Conservation (phyloP, 2,888 invertebrate genomes). For the Adineta ricciae region DNA sequence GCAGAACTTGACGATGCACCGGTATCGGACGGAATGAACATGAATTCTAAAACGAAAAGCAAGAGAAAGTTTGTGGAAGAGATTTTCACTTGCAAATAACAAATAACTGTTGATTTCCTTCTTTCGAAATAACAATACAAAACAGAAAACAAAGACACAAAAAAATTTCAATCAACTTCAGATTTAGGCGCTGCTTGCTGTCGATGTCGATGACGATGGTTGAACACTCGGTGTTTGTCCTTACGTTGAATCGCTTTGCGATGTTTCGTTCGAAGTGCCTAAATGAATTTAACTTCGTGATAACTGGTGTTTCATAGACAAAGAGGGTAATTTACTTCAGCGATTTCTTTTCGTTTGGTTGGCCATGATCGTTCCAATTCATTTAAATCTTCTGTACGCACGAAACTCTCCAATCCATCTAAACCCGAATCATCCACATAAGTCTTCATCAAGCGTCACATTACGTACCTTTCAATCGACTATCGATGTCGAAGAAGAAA, state of each 20-base stretch:
- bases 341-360: constrained; percentile 17
- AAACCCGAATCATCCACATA: neutral
- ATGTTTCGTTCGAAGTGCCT: constrained; percentile 6
- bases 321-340: neutral
- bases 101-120: neutral
- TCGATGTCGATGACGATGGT: neutral
- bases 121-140: neutral
- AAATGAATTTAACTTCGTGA: neutral
- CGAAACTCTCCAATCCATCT: neutral
- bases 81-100: neutral
- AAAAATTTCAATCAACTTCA: neutral
- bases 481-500: constrained; percentile 12
- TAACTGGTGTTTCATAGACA: neutral
- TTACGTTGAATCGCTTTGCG: neutral
- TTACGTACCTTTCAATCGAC: neutral
- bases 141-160: neutral
- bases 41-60: neutral
- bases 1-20: neutral
- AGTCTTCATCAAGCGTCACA: no score
- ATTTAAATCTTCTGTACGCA: constrained; percentile 1
- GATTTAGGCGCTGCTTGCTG: neutral
- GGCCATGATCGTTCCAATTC: neutral
- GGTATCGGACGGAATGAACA: neutral
- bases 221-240: neutral
- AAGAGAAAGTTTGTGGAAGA: neutral